These are phyloP conservation scores for Sebastes itinus DNA, from an alignment of 2,797 vertebrate species.

Conservation along the genomic window DNA sequence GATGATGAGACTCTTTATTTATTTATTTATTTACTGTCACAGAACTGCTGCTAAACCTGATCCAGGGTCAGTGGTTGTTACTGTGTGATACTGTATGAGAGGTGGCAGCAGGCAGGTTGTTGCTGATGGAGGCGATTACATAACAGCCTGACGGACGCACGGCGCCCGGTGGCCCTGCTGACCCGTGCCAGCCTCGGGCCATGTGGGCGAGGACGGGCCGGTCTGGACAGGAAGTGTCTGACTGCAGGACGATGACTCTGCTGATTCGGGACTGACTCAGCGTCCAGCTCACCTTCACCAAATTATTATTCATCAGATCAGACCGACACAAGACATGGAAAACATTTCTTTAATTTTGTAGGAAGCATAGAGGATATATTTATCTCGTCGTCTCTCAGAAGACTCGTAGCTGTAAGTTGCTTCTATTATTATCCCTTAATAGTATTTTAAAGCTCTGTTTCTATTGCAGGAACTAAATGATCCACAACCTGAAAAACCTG, in stretches of 20 bases:
- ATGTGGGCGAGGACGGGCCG: constrained; percentile 30
- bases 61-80: not conserved
- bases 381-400: not conserved
- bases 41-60: not conserved
- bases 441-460: not conserved
- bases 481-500: too few species aligned
- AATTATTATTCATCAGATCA: not conserved
- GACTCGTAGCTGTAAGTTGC: not conserved
- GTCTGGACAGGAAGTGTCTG: constrained; percentile 39
- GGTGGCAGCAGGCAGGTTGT: too few species aligned
- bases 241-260: constrained; percentile 20
- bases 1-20: too few species aligned
- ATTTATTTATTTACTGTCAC: too few species aligned
- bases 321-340: not conserved
- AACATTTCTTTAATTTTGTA: not conserved
- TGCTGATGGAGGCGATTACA: not conserved
- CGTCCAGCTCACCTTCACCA: not conserved
- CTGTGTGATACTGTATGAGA: too few species aligned
- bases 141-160: constrained; percentile 34
- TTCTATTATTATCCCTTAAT: not conserved
- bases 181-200: constrained; percentile 41
- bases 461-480: not conserved
- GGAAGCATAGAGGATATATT: not conserved
- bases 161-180: not conserved
- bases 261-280: constrained; percentile 27